These are phyloP conservation scores for Sminthurides aquaticus DNA, from an alignment of 2,888 invertebrate genomes.

Conservation along the genomic window DNA sequence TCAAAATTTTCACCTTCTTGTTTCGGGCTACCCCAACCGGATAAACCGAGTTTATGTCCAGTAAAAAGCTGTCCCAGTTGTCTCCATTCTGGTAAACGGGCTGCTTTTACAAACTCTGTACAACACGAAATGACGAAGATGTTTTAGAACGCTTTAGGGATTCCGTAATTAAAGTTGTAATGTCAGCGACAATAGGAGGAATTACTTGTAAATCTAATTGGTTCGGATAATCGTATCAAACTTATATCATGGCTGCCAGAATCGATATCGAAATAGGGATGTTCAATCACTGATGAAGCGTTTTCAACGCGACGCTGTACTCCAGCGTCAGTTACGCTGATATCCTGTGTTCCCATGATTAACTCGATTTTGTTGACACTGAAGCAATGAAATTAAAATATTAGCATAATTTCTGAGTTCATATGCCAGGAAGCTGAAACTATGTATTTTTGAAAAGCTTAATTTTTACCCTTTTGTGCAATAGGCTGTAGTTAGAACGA, in stretches of 20 bases:
- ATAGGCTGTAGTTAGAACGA: conserved; percentile 3
- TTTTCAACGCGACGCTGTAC: conserved; percentile 11
- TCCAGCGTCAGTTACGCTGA: conserved; percentile 9
- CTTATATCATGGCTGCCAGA: conserved; percentile 18
- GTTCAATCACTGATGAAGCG: conserved; percentile 4
- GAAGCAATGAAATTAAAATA: neutral
- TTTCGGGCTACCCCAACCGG: conserved; percentile 20
- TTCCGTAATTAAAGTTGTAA: too few species aligned
- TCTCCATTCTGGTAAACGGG: conserved; percentile 16
- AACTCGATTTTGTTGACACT: conserved; percentile 18
- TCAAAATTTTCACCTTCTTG: too few species aligned
- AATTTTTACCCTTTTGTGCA: conserved; percentile 7
- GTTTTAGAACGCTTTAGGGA: neutral
- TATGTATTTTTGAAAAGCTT: too few species aligned
- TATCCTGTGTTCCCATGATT: conserved; percentile 17
- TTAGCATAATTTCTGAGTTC: too few species aligned
- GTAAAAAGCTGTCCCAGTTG: neutral
- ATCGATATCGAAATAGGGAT: conserved; percentile 11
- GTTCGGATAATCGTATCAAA: conserved; percentile 13
- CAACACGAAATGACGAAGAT: neutral
- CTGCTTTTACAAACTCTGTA: conserved; percentile 17
- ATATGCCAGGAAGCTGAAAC: too few species aligned
- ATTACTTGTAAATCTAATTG: conserved; percentile 9
- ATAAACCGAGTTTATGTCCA: conserved; percentile 5
- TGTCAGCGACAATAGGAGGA: too few species aligned